Percentiles rank a stretch among this genome's conserved stretches.
These are phyloP conservation scores for Ctena decussata DNA, from an alignment of 2,888 invertebrate species.

Conservation along the genomic window DNA sequence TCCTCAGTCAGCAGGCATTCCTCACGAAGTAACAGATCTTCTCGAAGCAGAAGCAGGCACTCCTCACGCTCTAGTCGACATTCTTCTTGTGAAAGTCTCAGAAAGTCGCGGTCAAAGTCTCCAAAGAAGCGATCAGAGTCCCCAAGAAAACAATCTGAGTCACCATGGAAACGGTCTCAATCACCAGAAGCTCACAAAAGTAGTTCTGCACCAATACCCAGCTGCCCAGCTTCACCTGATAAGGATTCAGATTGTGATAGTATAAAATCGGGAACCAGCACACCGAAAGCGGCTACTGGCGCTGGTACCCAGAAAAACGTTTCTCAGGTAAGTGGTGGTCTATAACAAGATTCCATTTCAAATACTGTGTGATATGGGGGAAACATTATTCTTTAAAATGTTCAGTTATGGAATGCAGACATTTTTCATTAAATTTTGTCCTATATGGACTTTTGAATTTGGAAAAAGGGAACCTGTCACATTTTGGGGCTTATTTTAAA, in stretches of 20 bases:
- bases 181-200: background rate
- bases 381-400: no score
- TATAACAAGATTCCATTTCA: no score
- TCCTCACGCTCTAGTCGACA: background rate
- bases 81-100: background rate
- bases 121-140: background rate
- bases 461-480: no score
- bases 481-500: no score
- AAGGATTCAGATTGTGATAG: background rate
- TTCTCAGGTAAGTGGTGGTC: conserved; percentile 56
- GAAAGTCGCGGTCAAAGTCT: background rate
- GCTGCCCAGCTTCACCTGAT: background rate
- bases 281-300: background rate
- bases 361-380: no score
- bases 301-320: conserved; percentile 36
- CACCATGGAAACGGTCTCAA: background rate
- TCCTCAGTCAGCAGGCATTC: background rate
- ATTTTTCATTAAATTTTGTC: no score
- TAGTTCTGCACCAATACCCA: background rate
- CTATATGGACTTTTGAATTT: no score
- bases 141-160: no score
- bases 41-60: conserved; percentile 62
- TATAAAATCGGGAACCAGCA: background rate
- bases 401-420: no score
- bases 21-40: conserved; percentile 42